These are phyloP conservation scores for Stomatorhinus ivindoensis DNA, from an alignment of 2,113 vertebrate species.

Conservation along the genomic window DNA sequence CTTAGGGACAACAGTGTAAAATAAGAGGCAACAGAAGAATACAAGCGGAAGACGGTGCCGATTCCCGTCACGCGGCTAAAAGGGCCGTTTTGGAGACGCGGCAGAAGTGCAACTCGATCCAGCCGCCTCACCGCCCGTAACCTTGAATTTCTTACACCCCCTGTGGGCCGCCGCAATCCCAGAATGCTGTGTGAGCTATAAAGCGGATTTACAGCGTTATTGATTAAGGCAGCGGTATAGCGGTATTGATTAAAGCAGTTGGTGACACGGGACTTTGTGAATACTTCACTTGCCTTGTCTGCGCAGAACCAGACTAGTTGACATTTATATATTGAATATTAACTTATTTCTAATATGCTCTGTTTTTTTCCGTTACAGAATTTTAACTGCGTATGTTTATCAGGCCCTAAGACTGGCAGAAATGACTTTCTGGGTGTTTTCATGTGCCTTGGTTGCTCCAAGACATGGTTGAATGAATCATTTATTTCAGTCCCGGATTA, in stretches of 20 bases:
- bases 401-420: neutral
- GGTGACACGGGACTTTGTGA: neutral
- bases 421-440: neutral
- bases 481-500: neutral
- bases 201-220: slow-evolving; percentile 1
- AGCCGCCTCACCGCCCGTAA: neutral
- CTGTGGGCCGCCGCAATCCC: neutral
- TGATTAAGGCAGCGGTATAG: neutral
- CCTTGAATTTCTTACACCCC: neutral
- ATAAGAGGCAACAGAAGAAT: neutral
- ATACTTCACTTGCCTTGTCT: neutral
- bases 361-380: neutral
- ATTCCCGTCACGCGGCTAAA: neutral
- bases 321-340: neutral
- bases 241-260: neutral
- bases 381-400: neutral
- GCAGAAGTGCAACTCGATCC: neutral
- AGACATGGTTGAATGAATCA: neutral
- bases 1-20: neutral
- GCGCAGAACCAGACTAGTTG: neutral
- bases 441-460: neutral
- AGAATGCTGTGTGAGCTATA: neutral
- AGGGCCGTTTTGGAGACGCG: neutral
- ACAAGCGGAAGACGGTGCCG: neutral
- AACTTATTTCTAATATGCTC: neutral